These are phyloP conservation scores for Trachymyrmex cornetzi DNA, from an alignment of 1,140 invertebrate genomes.

Conservation along the genomic window DNA sequence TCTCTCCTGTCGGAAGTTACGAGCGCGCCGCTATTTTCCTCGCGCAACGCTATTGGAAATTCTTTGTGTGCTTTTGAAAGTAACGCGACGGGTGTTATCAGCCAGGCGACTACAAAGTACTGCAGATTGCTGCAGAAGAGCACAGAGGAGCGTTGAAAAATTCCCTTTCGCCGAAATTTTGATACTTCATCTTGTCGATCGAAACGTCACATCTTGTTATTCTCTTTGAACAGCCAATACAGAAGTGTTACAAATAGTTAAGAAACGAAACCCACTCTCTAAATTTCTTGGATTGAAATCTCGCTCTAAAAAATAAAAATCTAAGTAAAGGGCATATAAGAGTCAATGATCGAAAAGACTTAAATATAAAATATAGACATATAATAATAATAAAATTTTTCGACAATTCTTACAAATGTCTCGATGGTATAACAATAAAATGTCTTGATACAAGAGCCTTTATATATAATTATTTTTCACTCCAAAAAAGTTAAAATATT, in stretches of 20 bases:
- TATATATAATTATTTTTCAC: too few relatives aligned
- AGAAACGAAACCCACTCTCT: background rate
- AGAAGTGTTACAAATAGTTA: too few relatives aligned
- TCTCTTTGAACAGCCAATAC: background rate
- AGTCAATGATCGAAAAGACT: too few relatives aligned
- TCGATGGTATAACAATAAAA: too few relatives aligned
- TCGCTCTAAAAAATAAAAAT: too few relatives aligned
- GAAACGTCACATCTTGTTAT: background rate
- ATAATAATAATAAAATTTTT: too few relatives aligned
- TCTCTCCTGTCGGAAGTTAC: constrained; percentile 54
- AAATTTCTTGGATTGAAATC: too few relatives aligned
- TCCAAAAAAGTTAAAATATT: too few relatives aligned
- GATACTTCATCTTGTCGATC: background rate
- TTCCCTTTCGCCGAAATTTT: constrained; percentile 35
- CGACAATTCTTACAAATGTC: too few relatives aligned
- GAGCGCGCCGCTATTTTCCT: constrained; percentile 58
- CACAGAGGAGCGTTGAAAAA: constrained; percentile 30
- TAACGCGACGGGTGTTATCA: constrained; percentile 44
- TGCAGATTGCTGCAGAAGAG: constrained; percentile 41
- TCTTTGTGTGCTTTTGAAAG: constrained; percentile 66
- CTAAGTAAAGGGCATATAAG: too few relatives aligned
- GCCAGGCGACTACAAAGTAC: constrained; percentile 40
- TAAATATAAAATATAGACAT: too few relatives aligned
- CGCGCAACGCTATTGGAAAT: constrained; percentile 70
- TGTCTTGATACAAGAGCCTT: too few relatives aligned